Evolutionary conservation across 2,797 vertebrate genomes (phyloP).

Genomic region (Mionectes olivaceus): DNA sequence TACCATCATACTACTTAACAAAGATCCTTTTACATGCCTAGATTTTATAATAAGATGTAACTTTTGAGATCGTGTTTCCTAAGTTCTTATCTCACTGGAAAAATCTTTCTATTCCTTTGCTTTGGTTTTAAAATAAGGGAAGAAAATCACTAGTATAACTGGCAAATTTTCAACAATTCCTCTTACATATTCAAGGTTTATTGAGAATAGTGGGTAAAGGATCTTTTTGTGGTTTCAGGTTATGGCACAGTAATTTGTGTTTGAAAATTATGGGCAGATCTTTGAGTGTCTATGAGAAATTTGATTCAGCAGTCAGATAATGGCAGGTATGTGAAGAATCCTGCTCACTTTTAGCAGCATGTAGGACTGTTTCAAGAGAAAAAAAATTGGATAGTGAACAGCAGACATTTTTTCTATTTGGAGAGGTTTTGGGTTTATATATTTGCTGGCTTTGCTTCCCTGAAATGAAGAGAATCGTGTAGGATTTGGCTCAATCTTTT

Average conservation of each 20-base stretch:
- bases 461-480: not conserved
- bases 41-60: not conserved
- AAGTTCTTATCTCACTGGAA: not conserved
- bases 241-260: not conserved
- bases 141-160: not conserved
- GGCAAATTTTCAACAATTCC: not conserved
- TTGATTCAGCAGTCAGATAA: not conserved
- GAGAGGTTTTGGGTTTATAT: not conserved
- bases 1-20: not conserved
- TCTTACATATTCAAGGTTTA: not conserved
- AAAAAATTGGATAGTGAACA: not conserved
- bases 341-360: not conserved
- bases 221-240: not conserved
- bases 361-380: not conserved
- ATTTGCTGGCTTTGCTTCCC: not conserved
- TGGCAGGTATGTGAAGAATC: not conserved
- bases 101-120: not conserved
- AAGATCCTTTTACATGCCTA: not conserved
- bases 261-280: not conserved
- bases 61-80: not conserved
- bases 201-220: not conserved
- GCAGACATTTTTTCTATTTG: not conserved
- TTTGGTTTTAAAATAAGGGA: not conserved
- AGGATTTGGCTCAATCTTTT: not conserved
- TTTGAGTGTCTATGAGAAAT: not conserved